These are phyloP conservation scores for Nycticryphes semicollaris DNA, from an alignment of 2,113 vertebrate species.

Conservation along the genomic window DNA sequence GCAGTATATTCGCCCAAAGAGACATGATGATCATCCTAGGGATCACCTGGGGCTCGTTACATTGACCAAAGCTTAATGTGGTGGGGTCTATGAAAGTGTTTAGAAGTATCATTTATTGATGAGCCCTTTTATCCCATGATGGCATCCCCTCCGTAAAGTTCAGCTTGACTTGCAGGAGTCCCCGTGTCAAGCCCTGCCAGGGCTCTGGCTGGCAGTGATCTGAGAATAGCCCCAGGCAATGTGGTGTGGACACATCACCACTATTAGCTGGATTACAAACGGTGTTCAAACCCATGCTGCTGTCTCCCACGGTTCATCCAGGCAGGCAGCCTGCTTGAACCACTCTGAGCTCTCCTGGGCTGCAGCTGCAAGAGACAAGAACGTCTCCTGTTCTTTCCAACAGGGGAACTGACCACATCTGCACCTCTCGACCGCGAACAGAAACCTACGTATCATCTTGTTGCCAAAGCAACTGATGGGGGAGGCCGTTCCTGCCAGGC, in stretches of 20 bases:
- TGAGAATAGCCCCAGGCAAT: not conserved
- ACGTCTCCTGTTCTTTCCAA: not conserved
- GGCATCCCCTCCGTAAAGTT: not conserved
- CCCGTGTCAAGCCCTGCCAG: not conserved
- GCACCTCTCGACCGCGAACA: conserved; percentile 85
- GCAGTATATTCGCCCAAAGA: not conserved
- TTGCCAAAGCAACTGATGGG: conserved; percentile 90
- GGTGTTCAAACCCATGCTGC: not conserved
- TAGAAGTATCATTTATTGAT: not conserved
- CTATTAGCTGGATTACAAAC: not conserved
- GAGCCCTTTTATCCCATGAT: not conserved
- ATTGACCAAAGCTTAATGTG: not conserved
- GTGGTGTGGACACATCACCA: not conserved
- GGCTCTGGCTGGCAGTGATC: not conserved
- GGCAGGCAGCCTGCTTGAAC: not conserved
- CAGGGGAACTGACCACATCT: conserved; percentile 89
- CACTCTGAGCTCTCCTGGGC: not conserved
- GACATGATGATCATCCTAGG: not conserved
- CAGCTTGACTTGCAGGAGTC: not conserved
- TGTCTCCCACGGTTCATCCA: conserved; percentile 6
- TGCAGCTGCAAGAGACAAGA: not conserved
- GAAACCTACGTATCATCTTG: conserved; percentile 79
- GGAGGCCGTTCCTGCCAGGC: conserved; percentile 92
- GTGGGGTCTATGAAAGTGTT: not conserved
- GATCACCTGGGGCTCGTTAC: not conserved